phyloP scores from a whole-genome alignment of 2,113 vertebrate species.

The Bettongia penicillata region DNA sequence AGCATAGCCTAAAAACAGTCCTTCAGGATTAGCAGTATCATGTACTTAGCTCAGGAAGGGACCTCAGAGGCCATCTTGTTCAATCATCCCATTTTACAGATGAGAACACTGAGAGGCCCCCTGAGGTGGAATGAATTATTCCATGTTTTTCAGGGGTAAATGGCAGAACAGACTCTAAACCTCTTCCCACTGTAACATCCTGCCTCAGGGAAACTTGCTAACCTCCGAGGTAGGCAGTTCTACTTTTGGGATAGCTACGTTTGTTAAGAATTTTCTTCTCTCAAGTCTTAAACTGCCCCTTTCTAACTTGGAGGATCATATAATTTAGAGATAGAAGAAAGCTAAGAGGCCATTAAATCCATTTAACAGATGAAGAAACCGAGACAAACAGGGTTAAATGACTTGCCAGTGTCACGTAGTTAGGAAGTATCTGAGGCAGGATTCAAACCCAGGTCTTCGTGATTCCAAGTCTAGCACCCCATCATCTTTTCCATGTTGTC shows the following conservation, averaged over 20 bases:
- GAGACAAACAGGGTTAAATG: neutral
- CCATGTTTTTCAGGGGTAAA: neutral
- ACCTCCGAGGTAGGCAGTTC: neutral
- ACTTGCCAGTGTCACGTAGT: neutral
- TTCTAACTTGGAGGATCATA: neutral
- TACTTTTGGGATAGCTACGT: neutral
- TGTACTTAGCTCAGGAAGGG: neutral
- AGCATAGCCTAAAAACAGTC: neutral
- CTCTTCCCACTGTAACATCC: neutral
- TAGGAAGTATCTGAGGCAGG: neutral
- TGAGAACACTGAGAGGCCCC: neutral
- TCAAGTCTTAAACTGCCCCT: neutral
- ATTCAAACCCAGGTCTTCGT: neutral
- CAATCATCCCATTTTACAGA: neutral
- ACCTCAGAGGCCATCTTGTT: neutral
- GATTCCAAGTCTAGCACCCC: neutral
- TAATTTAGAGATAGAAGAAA: neutral
- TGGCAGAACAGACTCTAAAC: neutral
- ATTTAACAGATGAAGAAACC: neutral
- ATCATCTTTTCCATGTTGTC: neutral
- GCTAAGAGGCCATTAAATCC: neutral
- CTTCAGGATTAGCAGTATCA: neutral
- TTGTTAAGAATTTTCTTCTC: neutral
- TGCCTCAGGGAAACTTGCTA: neutral
- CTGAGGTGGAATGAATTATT: neutral